phyloP scores from a whole-genome alignment of 2,113 vertebrate genomes.

The Microtus pennsylvanicus region DNA sequence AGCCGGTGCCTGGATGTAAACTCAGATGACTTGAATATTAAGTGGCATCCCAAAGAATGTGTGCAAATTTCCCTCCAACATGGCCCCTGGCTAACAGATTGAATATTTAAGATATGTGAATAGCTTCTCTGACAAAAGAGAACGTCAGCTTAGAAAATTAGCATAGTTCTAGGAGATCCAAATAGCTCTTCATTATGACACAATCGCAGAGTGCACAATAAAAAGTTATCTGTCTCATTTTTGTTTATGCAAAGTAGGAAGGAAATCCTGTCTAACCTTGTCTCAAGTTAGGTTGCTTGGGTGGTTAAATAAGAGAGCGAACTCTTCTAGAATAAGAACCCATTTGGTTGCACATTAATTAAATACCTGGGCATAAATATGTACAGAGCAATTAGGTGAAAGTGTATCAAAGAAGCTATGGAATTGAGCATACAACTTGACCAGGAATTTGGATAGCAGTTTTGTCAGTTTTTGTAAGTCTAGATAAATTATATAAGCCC shows the following conservation, averaged over 20 bases:
- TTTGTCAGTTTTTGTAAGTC: neutral
- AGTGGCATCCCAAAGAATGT: neutral
- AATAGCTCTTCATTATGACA: neutral
- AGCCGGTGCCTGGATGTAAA: neutral
- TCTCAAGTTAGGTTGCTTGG: slow-evolving; percentile 18
- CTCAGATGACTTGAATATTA: slow-evolving; percentile 33
- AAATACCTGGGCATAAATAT: neutral
- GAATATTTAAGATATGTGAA: slow-evolving; percentile 42
- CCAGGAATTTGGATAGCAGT: neutral
- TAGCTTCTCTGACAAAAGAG: slow-evolving; percentile 47
- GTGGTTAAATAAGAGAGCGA: neutral
- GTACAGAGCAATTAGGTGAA: neutral
- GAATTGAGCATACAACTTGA: neutral
- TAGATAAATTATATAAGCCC: neutral
- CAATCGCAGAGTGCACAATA: neutral
- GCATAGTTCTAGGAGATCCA: neutral
- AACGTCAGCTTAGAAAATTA: slow-evolving; percentile 15
- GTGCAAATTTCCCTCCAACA: neutral
- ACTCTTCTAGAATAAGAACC: slow-evolving; percentile 18
- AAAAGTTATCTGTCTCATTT: slow-evolving; percentile 24
- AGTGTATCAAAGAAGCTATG: neutral
- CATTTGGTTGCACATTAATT: neutral
- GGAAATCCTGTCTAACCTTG: neutral
- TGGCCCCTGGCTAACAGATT: neutral
- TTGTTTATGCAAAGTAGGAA: slow-evolving; percentile 18